Evolutionary conservation across 1,140 invertebrate genomes (phyloP).

Genomic region (Scaptodrosophila lebanonensis): DNA sequence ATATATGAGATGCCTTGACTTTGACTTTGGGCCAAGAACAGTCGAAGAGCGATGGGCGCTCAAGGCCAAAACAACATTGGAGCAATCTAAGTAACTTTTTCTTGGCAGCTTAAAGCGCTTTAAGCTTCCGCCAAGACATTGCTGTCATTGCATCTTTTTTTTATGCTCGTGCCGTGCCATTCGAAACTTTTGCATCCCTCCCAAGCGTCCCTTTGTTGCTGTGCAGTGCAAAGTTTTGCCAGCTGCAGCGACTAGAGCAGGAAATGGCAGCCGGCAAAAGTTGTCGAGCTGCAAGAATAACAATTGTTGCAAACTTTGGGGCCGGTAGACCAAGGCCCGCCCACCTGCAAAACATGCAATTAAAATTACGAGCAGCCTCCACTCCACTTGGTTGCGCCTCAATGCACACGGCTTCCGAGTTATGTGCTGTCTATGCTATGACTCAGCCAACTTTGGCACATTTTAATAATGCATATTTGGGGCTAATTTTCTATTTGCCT

Average conservation of each 20-base stretch:
- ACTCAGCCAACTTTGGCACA: slow-evolving; percentile 34
- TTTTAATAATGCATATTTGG: slow-evolving; percentile 54
- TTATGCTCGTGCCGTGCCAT: slow-evolving; percentile 22
- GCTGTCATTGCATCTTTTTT: slow-evolving; percentile 37
- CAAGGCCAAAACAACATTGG: slow-evolving; percentile 36
- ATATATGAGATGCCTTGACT: background rate
- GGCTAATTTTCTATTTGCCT: slow-evolving; percentile 13
- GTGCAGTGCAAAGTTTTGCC: background rate
- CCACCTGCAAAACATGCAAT: slow-evolving; percentile 51
- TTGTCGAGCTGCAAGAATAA: slow-evolving; percentile 55
- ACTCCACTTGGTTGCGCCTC: slow-evolving; percentile 33
- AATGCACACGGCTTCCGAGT: slow-evolving; percentile 30
- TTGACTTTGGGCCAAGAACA: too few relatives aligned
- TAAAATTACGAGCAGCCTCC: slow-evolving; percentile 41
- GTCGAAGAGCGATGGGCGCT: too few relatives aligned
- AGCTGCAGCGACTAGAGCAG: too few relatives aligned
- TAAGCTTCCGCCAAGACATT: slow-evolving; percentile 40
- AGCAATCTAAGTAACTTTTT: slow-evolving; percentile 61
- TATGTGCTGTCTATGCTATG: slow-evolving; percentile 6
- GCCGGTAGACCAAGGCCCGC: slow-evolving; percentile 25
- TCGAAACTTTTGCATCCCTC: slow-evolving; percentile 14
- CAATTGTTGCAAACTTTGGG: slow-evolving; percentile 55
- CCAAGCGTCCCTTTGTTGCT: slow-evolving; percentile 16
- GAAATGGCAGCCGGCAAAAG: slow-evolving; percentile 35
- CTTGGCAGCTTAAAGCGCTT: slow-evolving; percentile 60